Percentiles rank a stretch among this genome's conserved stretches.
Conservation (phyloP, 2,888 invertebrate genomes). For the Hirtodrosophila confusa region DNA sequence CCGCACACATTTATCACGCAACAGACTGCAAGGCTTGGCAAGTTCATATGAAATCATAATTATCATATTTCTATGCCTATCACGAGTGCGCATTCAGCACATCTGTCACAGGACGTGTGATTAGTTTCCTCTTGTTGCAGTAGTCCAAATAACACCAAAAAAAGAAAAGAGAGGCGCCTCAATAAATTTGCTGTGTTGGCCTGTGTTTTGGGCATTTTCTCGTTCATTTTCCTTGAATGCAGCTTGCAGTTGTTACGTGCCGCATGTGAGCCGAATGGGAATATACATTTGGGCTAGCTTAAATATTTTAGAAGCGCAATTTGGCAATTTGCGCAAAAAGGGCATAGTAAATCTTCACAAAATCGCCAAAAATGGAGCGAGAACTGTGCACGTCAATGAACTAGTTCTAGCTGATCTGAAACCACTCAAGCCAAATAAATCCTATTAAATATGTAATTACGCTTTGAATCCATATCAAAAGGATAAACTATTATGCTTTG, state of each 20-base stretch:
- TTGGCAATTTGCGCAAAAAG: not conserved
- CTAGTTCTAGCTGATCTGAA: conserved; percentile 8
- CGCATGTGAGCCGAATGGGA: conserved; percentile 23
- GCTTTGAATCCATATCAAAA: conserved; percentile 39
- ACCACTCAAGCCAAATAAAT: not conserved
- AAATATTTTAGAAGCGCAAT: conserved; percentile 12
- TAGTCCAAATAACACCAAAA: not conserved
- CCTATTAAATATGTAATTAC: conserved; percentile 30
- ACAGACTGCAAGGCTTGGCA: not conserved
- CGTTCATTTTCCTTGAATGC: conserved; percentile 20
- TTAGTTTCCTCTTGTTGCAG: conserved; percentile 36
- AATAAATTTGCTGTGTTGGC: conserved; percentile 2
- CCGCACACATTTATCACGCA: conserved; percentile 4
- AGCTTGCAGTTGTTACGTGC: conserved; percentile 64
- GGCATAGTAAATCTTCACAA: not conserved
- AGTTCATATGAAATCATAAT: conserved; percentile 9
- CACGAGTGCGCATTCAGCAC: conserved; percentile 18
- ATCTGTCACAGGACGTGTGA: conserved; percentile 16
- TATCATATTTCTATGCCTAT: conserved; percentile 40
- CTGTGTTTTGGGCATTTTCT: not conserved
- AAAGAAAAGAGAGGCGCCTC: too few relatives aligned
- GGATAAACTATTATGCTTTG: conserved; percentile 16
- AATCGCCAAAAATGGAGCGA: not conserved
- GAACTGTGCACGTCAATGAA: conserved; percentile 27
- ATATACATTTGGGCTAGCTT: not conserved